Evolutionary conservation across 2,888 invertebrate genomes (phyloP).

Genomic region (Clitarchus hookeri): DNA sequence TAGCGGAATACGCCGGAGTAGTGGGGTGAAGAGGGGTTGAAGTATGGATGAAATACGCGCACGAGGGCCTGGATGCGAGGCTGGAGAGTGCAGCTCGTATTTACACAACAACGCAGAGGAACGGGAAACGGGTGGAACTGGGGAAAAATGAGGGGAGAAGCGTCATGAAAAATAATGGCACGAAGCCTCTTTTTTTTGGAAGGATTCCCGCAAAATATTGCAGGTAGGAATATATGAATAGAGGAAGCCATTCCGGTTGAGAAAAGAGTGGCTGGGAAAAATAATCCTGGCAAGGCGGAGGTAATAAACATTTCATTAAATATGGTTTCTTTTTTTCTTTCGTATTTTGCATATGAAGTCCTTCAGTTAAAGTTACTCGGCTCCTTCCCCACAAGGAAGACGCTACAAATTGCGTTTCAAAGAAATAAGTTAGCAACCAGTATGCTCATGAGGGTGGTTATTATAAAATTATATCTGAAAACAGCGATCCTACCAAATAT

Average conservation of each 20-base stretch:
- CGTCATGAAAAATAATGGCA: slow-evolving; percentile 10
- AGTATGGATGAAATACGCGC: background rate
- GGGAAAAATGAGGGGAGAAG: background rate
- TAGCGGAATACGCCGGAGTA: no score
- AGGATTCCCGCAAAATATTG: background rate
- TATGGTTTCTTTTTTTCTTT: background rate
- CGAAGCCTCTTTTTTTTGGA: background rate
- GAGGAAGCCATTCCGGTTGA: slow-evolving; percentile 6
- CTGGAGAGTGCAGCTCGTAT: background rate
- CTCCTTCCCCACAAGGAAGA: background rate
- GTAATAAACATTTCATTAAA: slow-evolving; percentile 5
- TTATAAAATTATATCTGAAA: no score
- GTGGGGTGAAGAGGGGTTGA: background rate
- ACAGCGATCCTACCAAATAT: no score
- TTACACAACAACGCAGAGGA: background rate
- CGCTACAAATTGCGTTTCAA: background rate
- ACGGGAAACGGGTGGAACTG: background rate
- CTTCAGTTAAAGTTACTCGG: background rate
- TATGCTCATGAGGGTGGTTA: background rate
- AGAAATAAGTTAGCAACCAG: background rate
- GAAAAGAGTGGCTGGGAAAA: slow-evolving; percentile 1
- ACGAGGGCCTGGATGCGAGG: background rate
- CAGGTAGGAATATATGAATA: background rate
- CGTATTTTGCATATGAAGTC: background rate
- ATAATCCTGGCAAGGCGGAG: background rate